These are phyloP conservation scores for Ectemnius continuus DNA, from an alignment of 2,888 invertebrate genomes.

Conservation along the genomic window DNA sequence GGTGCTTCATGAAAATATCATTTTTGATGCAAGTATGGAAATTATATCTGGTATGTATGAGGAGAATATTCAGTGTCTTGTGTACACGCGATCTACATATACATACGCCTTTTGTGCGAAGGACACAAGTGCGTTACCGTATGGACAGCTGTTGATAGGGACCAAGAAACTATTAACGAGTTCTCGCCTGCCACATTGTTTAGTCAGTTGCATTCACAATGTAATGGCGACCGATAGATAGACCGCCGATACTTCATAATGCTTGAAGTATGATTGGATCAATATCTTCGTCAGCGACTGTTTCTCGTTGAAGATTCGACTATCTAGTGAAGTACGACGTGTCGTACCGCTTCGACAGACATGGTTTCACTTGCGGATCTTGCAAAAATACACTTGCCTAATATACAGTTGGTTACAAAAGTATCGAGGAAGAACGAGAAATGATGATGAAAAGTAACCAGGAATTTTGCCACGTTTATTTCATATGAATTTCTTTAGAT, in stretches of 20 bases:
- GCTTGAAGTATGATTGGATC: background rate
- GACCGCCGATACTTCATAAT: slow-evolving; percentile 16
- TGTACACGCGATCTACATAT: slow-evolving; percentile 20
- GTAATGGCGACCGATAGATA: slow-evolving; percentile 10
- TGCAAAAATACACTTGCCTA: too few relatives aligned
- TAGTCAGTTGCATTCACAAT: slow-evolving; percentile 57
- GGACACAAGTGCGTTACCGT: slow-evolving; percentile 69
- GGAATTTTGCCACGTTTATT: too few relatives aligned
- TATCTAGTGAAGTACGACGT: background rate
- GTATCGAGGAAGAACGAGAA: too few relatives aligned
- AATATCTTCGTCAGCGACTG: too few relatives aligned
- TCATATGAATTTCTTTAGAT: too few relatives aligned
- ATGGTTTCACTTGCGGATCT: too few relatives aligned
- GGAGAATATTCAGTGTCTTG: background rate
- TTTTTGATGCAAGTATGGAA: too few relatives aligned
- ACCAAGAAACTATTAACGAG: slow-evolving; percentile 56
- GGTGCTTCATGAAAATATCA: too few relatives aligned
- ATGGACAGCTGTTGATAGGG: slow-evolving; percentile 65
- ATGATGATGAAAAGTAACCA: too few relatives aligned
- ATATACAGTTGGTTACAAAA: too few relatives aligned
- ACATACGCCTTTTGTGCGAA: slow-evolving; percentile 43
- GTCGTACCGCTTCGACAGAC: slow-evolving; percentile 3
- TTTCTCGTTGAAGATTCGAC: background rate
- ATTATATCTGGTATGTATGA: too few relatives aligned
- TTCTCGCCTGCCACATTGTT: slow-evolving; percentile 49